Percentiles rank a stretch among this genome's conserved stretches.
phyloP scores from a whole-genome alignment of 2,797 vertebrate genomes.

The Neomorphus geoffroyi region DNA sequence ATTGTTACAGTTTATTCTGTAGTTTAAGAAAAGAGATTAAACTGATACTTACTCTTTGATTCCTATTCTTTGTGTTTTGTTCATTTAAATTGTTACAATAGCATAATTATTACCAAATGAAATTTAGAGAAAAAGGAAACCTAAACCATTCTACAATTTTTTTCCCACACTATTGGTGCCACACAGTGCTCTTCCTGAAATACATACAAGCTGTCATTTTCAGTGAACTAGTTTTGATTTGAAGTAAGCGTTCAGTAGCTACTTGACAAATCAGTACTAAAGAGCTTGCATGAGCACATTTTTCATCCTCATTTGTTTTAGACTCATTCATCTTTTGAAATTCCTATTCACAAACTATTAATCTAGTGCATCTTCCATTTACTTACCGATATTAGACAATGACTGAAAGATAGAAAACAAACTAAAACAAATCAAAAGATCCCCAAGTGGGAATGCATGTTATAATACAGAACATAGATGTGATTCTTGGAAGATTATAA shows the following conservation, averaged over 20 bases:
- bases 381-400: background rate
- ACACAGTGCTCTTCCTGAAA: background rate
- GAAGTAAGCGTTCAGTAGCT: background rate
- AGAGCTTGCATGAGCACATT: background rate
- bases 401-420: background rate
- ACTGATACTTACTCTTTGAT: background rate
- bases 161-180: background rate
- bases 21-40: background rate
- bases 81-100: background rate
- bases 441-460: background rate
- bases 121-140: background rate
- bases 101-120: background rate
- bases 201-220: background rate
- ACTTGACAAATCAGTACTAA: background rate
- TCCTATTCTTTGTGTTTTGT: background rate
- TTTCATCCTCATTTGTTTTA: background rate
- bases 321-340: background rate
- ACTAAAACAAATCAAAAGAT: background rate
- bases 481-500: accelerated
- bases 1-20: background rate
- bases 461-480: background rate
- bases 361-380: background rate
- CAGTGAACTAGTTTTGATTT: background rate
- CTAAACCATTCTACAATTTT: background rate
- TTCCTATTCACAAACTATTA: background rate